Percentiles rank a stretch among this genome's conserved stretches.
phyloP scores from a whole-genome alignment of 2,797 vertebrate genomes.

The Acrossocheilus fasciatus region DNA sequence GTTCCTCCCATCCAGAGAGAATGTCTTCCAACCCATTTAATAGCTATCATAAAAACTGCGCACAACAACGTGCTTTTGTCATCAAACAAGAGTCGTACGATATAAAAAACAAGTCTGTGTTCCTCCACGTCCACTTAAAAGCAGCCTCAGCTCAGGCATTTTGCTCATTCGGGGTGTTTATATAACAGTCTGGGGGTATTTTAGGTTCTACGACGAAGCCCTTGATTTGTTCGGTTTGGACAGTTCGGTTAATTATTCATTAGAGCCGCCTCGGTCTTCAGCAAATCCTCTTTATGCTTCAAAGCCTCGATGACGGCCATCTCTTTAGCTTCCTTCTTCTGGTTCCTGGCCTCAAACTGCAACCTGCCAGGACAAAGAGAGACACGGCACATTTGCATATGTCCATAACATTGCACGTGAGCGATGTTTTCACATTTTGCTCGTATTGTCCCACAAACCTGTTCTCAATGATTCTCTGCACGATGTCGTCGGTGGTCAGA shows the following conservation, averaged over 20 bases:
- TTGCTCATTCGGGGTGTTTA: background rate
- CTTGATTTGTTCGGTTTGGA: background rate
- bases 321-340: slow-evolving; percentile 97
- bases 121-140: background rate
- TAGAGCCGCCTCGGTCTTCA: slow-evolving; percentile 60
- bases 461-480: slow-evolving; percentile 96
- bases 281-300: slow-evolving; percentile 75
- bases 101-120: background rate
- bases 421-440: background rate
- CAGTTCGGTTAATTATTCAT: background rate
- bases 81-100: background rate
- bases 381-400: background rate
- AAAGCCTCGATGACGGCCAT: slow-evolving; percentile 89
- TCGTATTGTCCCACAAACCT: slow-evolving; percentile 74
- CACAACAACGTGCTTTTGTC: slow-evolving; percentile 6
- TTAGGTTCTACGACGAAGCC: background rate
- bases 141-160: background rate
- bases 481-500: slow-evolving; percentile 94
- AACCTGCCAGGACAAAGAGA: slow-evolving; percentile 78
- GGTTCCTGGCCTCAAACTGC: slow-evolving; percentile 94
- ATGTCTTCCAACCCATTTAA: slow-evolving; percentile 26
- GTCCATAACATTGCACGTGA: background rate
- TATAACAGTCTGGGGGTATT: background rate
- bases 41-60: background rate
- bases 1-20: slow-evolving; percentile 26